Evolutionary conservation across 2,113 vertebrate genomes (phyloP), one percentile per base, ranked within the genome.

Genomic region (Peromyscus californicus): DNA sequence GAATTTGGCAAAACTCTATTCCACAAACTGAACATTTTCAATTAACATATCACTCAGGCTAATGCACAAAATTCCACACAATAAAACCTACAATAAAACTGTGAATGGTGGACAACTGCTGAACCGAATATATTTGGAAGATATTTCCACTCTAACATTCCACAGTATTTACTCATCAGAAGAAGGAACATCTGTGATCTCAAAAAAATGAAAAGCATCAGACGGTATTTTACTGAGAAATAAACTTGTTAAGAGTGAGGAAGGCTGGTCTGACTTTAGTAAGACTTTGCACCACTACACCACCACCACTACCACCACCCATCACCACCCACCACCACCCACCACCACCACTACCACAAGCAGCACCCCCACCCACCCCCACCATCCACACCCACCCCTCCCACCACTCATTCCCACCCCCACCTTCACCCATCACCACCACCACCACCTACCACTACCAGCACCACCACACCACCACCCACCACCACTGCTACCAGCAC

Each of bases 161-260:
- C 98, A 96, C 97, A 98, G 97, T 97, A 96, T 98, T 98, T 98
- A 86, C 97, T 98, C 92, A 91, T 93, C 98, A 98, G 97, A 98
- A 98, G 97, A 98, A 98, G 98, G 98, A 97, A 97, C 97, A 98
- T 98, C 98, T 98, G 98, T 96, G 98, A 98, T 96, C 70, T 94
- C 61, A 92, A 95, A 97, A 93, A 91, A 24, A 69, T 70, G 97
- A 98, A 93, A 57, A 51, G 95, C 0, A 83, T 89, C 97, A 90
- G 87, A 54, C 22, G 97, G 17, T 83, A 85, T 92, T n/a, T 97
- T 95, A 61, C 96, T 48, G 91, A 67, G 92, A 96, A 97, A 97
- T 92, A 67, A 13, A 72, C 82, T 19, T 82, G 91, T 83, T n/a
- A 75, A 51, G 80, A 94, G 89, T 85, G 24, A 97, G 79, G n/a